phyloP scores from a whole-genome alignment of 1,140 invertebrate genomes.

The Pseudobourletiella spinata region DNA sequence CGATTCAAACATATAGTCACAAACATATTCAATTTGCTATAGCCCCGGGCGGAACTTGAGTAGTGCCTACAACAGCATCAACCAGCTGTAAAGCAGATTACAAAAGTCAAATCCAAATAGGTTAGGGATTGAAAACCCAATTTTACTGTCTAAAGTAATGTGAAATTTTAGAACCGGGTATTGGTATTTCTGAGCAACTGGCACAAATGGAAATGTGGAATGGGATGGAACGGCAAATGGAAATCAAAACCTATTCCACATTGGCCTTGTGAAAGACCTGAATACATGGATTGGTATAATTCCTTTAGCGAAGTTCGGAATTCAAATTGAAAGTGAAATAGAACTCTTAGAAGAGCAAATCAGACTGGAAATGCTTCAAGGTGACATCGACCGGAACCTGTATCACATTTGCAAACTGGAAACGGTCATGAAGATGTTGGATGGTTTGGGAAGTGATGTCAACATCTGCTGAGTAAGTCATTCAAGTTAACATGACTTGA shows the following conservation, averaged over 20 bases:
- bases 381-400: neutral
- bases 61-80: too few species aligned
- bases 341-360: neutral
- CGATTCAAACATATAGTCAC: too few species aligned
- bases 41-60: too few species aligned
- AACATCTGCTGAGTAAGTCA: neutral
- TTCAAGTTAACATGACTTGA: too few species aligned
- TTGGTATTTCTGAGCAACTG: too few species aligned
- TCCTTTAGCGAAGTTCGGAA: neutral
- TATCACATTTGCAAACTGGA: constrained; percentile 1
- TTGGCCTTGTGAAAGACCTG: neutral
- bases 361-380: neutral
- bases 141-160: too few species aligned
- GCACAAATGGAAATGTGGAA: neutral
- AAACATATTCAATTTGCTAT: too few species aligned
- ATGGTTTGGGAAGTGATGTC: neutral
- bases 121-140: too few species aligned
- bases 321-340: neutral
- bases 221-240: neutral
- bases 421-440: neutral
- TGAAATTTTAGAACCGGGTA: too few species aligned
- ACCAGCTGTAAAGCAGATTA: too few species aligned
- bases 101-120: too few species aligned
- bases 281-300: neutral
- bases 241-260: neutral